phyloP scores from a whole-genome alignment of 2,888 invertebrate species.

The Sminthurides aquaticus region DNA sequence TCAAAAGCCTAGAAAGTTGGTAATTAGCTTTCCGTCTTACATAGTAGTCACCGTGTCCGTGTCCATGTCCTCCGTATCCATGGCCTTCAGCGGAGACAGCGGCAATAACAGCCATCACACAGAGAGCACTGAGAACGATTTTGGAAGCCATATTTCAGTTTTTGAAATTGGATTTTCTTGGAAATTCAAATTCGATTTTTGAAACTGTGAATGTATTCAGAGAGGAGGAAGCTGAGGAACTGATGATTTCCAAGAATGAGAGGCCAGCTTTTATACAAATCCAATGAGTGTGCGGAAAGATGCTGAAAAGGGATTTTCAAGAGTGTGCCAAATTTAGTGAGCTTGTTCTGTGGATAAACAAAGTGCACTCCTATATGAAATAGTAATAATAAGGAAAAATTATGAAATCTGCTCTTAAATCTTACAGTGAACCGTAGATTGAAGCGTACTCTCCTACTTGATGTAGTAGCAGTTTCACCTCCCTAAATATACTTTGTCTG shows the following conservation, averaged over 20 bases:
- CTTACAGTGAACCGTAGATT: too few relatives aligned
- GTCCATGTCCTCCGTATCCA: conserved; percentile 4
- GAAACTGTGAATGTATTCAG: neutral
- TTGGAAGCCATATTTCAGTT: conserved; percentile 10
- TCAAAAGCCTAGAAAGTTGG: neutral
- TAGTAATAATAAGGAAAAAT: too few relatives aligned
- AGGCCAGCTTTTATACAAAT: neutral
- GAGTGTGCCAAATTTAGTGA: too few relatives aligned
- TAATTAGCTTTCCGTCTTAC: conserved; percentile 2
- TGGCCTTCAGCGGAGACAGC: conserved; percentile 6
- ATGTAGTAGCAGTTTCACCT: too few relatives aligned
- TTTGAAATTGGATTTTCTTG: neutral
- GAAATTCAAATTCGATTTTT: neutral
- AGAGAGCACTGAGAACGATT: neutral
- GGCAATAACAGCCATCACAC: conserved; percentile 3
- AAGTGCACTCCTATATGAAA: too few relatives aligned
- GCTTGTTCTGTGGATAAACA: too few relatives aligned
- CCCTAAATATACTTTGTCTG: too few relatives aligned
- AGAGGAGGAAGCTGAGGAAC: neutral
- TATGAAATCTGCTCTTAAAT: too few relatives aligned
- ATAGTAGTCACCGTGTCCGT: conserved; percentile 12
- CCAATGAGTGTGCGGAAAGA: too few relatives aligned
- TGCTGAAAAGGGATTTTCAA: too few relatives aligned
- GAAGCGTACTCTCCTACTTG: too few relatives aligned
- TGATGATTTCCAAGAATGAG: neutral